Percentiles rank a stretch among this genome's conserved stretches.
Conservation (phyloP, 1,140 invertebrate genomes). For the Orussus abietinus region DNA sequence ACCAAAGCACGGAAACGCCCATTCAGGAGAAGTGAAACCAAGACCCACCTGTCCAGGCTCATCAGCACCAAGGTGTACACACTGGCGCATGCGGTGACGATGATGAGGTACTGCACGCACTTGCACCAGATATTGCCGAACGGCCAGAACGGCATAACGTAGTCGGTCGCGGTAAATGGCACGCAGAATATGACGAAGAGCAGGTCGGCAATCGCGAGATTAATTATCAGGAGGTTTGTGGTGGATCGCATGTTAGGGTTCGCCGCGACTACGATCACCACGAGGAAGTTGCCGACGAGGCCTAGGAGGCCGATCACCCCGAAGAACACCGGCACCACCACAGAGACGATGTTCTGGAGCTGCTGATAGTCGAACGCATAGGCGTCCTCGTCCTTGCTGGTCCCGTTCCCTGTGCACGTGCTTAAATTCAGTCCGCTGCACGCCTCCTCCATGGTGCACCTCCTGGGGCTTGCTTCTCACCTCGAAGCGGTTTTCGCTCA, state of each 20-base stretch:
- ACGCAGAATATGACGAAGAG: slow-evolving; percentile 95
- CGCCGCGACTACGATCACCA: slow-evolving; percentile 78
- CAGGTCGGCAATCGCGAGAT: slow-evolving; percentile 84
- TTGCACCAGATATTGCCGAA: slow-evolving; percentile 90
- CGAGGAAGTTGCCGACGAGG: slow-evolving; percentile 82
- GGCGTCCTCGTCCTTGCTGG: slow-evolving; percentile 27
- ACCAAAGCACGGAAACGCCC: too few relatives aligned
- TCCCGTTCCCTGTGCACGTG: too few relatives aligned
- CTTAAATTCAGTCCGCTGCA: too few relatives aligned
- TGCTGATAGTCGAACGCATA: slow-evolving; percentile 37
- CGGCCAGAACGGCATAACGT: slow-evolving; percentile 83
- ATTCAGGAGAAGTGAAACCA: too few relatives aligned
- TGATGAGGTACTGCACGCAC: slow-evolving; percentile 77
- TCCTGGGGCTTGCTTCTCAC: too few relatives aligned
- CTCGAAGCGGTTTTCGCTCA: too few relatives aligned
- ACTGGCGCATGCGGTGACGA: slow-evolving; percentile 88
- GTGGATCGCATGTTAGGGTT: slow-evolving; percentile 91
- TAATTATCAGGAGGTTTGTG: slow-evolving; percentile 88
- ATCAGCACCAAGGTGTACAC: slow-evolving; percentile 94
- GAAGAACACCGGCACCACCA: slow-evolving; percentile 83
- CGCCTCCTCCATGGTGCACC: too few relatives aligned
- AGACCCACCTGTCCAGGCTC: slow-evolving; percentile 78
- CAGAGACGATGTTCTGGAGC: slow-evolving; percentile 61
- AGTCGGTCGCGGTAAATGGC: slow-evolving; percentile 87
- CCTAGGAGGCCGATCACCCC: slow-evolving; percentile 84